Evolutionary conservation across 2,113 vertebrate genomes (phyloP).

Genomic region (Nerophis lumbriciformis): DNA sequence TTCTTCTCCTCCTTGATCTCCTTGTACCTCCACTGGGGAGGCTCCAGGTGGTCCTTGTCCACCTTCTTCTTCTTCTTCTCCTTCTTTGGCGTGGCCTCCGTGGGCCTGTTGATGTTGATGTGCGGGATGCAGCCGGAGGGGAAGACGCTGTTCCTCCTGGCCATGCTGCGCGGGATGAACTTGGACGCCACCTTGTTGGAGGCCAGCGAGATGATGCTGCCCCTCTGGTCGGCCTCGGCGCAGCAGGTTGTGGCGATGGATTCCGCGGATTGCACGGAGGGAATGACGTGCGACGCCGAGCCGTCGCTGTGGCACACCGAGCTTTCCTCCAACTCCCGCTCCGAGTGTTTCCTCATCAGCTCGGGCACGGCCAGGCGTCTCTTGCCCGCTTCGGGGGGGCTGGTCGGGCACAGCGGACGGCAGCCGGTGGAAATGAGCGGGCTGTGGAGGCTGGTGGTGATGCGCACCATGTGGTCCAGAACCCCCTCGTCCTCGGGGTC

Average conservation of each 20-base stretch:
- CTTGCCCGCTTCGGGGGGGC: slow-evolving; percentile 77
- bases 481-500: slow-evolving; percentile 75
- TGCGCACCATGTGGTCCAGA: slow-evolving; percentile 84
- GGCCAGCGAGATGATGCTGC: slow-evolving; percentile 49
- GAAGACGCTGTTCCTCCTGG: slow-evolving; percentile 59
- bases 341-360: slow-evolving; percentile 64
- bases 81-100: slow-evolving; percentile 4
- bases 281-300: slow-evolving; percentile 37
- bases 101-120: slow-evolving; percentile 71
- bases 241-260: slow-evolving; percentile 36
- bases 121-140: slow-evolving; percentile 68
- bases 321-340: slow-evolving; percentile 11
- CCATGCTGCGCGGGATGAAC: slow-evolving; percentile 62
- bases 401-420: slow-evolving; percentile 76
- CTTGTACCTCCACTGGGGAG: slow-evolving; percentile 80
- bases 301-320: slow-evolving; percentile 33
- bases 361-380: slow-evolving; percentile 75
- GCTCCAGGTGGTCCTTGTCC: slow-evolving; percentile 63
- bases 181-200: slow-evolving; percentile 38
- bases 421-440: slow-evolving; percentile 81
- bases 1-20: slow-evolving; percentile 71
- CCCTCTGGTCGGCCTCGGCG: slow-evolving; percentile 29
- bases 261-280: slow-evolving; percentile 49
- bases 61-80: slow-evolving; percentile 48
- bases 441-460: slow-evolving; percentile 81